These are phyloP conservation scores for Colletes gigas DNA, from an alignment of 1,140 invertebrate species.

Conservation along the genomic window DNA sequence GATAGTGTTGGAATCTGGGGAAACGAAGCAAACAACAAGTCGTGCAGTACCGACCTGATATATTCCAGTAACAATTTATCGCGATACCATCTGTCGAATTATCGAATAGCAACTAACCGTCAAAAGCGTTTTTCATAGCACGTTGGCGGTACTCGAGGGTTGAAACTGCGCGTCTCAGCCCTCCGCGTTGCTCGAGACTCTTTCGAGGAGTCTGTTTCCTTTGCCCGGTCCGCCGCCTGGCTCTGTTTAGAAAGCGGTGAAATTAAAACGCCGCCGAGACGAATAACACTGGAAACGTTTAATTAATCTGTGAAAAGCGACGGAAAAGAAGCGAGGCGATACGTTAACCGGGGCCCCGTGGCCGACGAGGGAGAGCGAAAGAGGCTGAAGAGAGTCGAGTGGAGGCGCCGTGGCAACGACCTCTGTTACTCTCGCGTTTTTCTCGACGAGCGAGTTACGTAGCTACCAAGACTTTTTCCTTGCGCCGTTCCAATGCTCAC, in stretches of 20 bases:
- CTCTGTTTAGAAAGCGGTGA: slow-evolving; percentile 12
- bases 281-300: slow-evolving; percentile 15
- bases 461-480: slow-evolving; percentile 27
- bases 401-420: slow-evolving; percentile 41
- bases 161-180: too few relatives aligned
- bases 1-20: too few relatives aligned
- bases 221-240: not conserved
- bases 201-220: not conserved
- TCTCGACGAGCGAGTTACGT: slow-evolving; percentile 28
- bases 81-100: too few relatives aligned
- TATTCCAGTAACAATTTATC: too few relatives aligned
- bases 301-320: slow-evolving; percentile 26
- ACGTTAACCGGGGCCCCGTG: not conserved
- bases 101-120: too few relatives aligned
- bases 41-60: too few relatives aligned
- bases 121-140: too few relatives aligned
- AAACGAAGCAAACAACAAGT: too few relatives aligned
- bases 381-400: slow-evolving; percentile 5
- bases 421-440: slow-evolving; percentile 39
- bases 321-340: not conserved
- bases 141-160: too few relatives aligned
- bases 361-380: slow-evolving; percentile 11
- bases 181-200: too few relatives aligned
- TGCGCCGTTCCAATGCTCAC: slow-evolving; percentile 4
- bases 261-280: not conserved